Percentiles rank a stretch among this genome's conserved stretches.
Conservation (phyloP, 1,140 invertebrate species). For the Pteromalus puparum region DNA sequence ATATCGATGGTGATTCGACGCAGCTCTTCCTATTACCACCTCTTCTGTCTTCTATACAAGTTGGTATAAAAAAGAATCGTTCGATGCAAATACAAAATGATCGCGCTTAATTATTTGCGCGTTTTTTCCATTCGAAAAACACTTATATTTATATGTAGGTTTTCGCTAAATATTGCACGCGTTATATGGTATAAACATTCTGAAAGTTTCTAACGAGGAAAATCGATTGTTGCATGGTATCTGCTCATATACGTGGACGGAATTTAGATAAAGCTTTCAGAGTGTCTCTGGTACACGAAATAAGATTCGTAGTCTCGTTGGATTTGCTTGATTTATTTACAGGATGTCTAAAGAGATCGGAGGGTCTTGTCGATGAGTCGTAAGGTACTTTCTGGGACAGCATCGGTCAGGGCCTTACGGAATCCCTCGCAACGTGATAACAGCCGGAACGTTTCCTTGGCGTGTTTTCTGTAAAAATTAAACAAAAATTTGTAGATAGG, state of each 20-base stretch:
- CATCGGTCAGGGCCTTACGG: conserved; percentile 79
- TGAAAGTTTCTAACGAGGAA: not conserved
- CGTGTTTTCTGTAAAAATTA: conserved; percentile 77
- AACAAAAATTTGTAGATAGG: not conserved
- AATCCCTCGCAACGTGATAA: conserved; percentile 80
- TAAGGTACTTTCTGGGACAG: conserved; percentile 80
- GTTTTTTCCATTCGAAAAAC: conserved; percentile 3
- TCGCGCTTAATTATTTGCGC: too few relatives aligned
- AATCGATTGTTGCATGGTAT: not conserved
- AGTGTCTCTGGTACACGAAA: too few relatives aligned
- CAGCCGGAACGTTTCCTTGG: conserved; percentile 80
- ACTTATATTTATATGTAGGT: not conserved
- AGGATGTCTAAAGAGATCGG: conserved; percentile 74
- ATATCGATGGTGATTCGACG: not conserved
- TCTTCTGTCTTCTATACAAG: conserved; percentile 2
- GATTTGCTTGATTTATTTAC: conserved; percentile 34
- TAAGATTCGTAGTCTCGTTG: not conserved
- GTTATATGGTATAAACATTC: not conserved
- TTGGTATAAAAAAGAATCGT: conserved; percentile 40
- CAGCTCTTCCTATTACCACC: conserved; percentile 6
- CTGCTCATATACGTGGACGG: not conserved
- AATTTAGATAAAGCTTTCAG: conserved; percentile 19
- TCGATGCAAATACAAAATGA: conserved; percentile 19
- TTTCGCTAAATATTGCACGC: conserved; percentile 2
- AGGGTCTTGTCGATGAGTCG: conserved; percentile 83